These are phyloP conservation scores for Catocala fraxini DNA, from an alignment of 2,888 invertebrate species.

Conservation along the genomic window DNA sequence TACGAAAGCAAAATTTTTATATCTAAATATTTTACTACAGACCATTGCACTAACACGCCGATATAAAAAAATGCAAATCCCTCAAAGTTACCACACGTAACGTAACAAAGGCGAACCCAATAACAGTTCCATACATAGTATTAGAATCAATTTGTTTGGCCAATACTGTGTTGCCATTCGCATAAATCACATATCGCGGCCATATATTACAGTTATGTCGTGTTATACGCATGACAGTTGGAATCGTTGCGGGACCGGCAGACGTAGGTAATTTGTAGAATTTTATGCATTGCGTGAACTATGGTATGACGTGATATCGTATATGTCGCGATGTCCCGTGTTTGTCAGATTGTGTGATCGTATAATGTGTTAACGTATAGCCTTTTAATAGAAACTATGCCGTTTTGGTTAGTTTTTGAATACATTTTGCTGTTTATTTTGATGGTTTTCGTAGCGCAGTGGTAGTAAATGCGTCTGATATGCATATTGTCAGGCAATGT, in stretches of 20 bases:
- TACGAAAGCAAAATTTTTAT: no score
- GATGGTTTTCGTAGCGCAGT: no score
- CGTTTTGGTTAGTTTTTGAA: background rate
- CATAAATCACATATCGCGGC: conserved; percentile 70
- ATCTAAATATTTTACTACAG: no score
- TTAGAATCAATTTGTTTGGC: conserved; percentile 74
- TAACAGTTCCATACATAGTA: conserved; percentile 39
- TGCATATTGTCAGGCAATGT: no score
- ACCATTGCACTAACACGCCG: no score
- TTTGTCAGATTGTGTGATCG: conserved; percentile 4
- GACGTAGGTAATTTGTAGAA: conserved; percentile 49
- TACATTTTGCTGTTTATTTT: no score
- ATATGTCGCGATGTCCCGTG: conserved; percentile 20
- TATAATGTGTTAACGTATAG: conserved; percentile 9
- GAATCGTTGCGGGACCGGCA: conserved; percentile 34
- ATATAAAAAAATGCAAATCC: no score
- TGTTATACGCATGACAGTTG: conserved; percentile 39
- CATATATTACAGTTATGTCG: conserved; percentile 63
- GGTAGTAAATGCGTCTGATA: no score
- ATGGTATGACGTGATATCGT: conserved; percentile 38
- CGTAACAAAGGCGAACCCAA: conserved; percentile 6
- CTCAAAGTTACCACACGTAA: background rate
- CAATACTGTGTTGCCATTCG: conserved; percentile 57
- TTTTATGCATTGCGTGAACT: conserved; percentile 51
- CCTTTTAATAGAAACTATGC: background rate